Base-by-base conservation (phyloP, 2,888 invertebrate genomes). In the Tricholauxania praeusta region DNA sequence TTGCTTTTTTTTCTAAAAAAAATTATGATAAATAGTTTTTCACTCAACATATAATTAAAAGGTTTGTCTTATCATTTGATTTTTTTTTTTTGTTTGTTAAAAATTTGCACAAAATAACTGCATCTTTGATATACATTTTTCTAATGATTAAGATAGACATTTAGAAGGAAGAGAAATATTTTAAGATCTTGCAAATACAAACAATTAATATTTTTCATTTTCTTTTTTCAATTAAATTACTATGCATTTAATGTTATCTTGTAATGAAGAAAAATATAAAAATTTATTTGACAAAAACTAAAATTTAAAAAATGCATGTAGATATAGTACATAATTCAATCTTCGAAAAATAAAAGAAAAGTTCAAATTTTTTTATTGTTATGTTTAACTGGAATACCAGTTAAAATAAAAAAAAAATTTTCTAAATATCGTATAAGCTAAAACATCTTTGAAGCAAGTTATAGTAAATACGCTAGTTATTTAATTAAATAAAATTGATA, bases 71-170 rank as follows among this genome's bases (percentile, higher is more conserved):
- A 8, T 57, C 28, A 55, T 55, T 17, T 72, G 39, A 32, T 55
- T 55, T 53, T 72, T 68, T 71, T 71, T 53, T 62, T 75, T 72
- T 75, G 48, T 49, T 66, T 51, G 28, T 59, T 55, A 53, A 28
- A n/a, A 51, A 65, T 22, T 22, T 19, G 39, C 57, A 71, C n/a
- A 60, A 60, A 19, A 15, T 32, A 32, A 12, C 59, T 32, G 28
- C n/a, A 12, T 59, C 22, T 22, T 12, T 32, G 22, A 22, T 12
- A 60, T 60, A 32, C 12, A 60, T 4, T 14, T 12, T 59, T 55
- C 65, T 80, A 82, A 82, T 82, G 82, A 78, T 82, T 74, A 82
- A 82, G 80, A 80, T 82, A 82, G 82, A 82, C 82, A 82, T 82
- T 82, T 82, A 82, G 82, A 55, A 52, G 60, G 22, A 72, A 59